Conservation (phyloP, 2,797 vertebrate species). For the Amblyraja radiata region DNA sequence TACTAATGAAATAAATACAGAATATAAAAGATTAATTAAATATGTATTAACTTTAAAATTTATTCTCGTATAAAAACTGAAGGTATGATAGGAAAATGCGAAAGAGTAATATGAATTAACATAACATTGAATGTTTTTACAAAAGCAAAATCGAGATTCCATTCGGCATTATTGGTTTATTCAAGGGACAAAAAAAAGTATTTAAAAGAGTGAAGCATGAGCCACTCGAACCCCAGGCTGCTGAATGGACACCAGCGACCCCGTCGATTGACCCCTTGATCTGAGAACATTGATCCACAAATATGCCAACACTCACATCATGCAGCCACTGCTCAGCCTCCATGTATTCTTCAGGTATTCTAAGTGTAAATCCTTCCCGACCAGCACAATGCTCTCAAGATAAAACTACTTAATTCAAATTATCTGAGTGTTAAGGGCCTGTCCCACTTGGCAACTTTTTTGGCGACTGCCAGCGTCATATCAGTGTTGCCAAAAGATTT, state of each 20-base stretch:
- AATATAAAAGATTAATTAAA: constrained; percentile 4
- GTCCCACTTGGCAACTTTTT: no score
- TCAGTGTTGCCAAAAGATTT: no score
- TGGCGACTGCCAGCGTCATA: no score
- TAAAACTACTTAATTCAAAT: not conserved
- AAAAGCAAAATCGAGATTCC: not conserved
- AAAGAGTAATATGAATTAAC: not conserved
- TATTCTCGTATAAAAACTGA: not conserved
- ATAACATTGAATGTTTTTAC: not conserved
- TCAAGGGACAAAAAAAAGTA: not conserved
- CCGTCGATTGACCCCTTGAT: no score
- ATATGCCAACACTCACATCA: no score
- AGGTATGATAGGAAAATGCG: not conserved
- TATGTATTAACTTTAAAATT: constrained; percentile 1
- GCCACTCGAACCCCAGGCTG: no score
- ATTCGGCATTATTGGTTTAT: not conserved
- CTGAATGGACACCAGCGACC: no score
- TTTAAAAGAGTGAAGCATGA: no score
- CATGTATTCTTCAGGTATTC: not conserved
- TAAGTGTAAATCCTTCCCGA: not conserved
- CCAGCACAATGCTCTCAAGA: not conserved
- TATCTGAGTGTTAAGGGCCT: not conserved
- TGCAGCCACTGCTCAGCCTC: no score
- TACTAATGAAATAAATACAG: constrained; percentile 12
- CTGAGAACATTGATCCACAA: no score